Evolutionary conservation across 2,888 invertebrate genomes (phyloP).

Genomic region (Cosmorhoe ocellata): DNA sequence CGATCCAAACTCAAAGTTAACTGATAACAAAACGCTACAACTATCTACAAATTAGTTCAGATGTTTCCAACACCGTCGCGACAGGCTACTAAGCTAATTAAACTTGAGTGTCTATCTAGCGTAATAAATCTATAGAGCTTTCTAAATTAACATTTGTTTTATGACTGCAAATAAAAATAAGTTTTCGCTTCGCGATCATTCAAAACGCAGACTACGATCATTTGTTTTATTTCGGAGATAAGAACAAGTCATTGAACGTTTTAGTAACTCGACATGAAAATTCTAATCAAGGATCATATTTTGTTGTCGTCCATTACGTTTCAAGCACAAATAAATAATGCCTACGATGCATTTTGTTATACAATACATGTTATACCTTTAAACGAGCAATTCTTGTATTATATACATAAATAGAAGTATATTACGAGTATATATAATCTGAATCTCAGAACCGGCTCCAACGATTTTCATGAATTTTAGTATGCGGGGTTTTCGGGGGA

Average conservation of each 20-base stretch:
- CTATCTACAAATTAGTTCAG: slow-evolving; percentile 32
- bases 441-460: too few relatives aligned
- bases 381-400: too few relatives aligned
- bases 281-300: background rate
- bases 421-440: too few relatives aligned
- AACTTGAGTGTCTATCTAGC: slow-evolving; percentile 31
- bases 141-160: slow-evolving; percentile 1
- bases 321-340: slow-evolving; percentile 2
- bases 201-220: background rate
- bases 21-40: slow-evolving; percentile 20
- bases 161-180: background rate
- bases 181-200: background rate
- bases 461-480: too few relatives aligned
- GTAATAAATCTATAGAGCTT: slow-evolving; percentile 10
- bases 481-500: too few relatives aligned
- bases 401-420: too few relatives aligned
- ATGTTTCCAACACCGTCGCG: slow-evolving; percentile 21
- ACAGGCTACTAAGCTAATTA: slow-evolving; percentile 34
- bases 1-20: slow-evolving; percentile 9
- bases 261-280: background rate
- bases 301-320: background rate
- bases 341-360: background rate
- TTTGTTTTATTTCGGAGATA: background rate
- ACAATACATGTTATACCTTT: too few relatives aligned
- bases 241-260: background rate